phyloP scores from a whole-genome alignment of 2,888 invertebrate genomes.

The Epinotia bilunana region DNA sequence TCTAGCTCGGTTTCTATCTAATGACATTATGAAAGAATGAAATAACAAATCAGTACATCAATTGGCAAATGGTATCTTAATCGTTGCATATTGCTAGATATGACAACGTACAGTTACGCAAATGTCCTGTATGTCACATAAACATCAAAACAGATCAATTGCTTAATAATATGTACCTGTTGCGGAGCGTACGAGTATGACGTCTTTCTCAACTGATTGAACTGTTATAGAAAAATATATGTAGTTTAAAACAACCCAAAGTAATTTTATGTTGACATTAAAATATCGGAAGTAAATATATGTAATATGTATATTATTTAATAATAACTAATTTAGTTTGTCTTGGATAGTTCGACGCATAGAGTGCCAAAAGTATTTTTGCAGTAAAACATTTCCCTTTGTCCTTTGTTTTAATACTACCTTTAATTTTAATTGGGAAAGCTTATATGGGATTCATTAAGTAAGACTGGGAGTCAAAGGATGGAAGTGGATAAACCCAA shows the following conservation, averaged over 20 bases:
- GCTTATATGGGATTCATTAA: neutral
- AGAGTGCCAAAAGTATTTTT: no score
- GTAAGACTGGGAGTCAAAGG: neutral
- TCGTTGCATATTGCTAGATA: neutral
- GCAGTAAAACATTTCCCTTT: no score
- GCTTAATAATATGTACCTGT: conserved; percentile 34
- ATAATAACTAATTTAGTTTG: no score
- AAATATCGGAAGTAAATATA: no score
- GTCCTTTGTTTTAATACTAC: no score
- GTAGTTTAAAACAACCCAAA: conserved; percentile 26
- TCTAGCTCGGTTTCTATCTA: no score
- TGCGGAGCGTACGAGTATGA: conserved; percentile 35
- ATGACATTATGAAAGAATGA: no score
- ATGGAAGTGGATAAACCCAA: neutral
- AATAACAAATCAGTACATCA: no score
- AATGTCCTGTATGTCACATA: neutral
- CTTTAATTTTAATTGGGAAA: neutral
- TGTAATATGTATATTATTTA: no score
- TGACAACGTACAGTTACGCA: neutral
- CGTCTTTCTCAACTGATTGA: conserved; percentile 41
- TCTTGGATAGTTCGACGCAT: no score
- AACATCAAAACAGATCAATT: conserved; percentile 37
- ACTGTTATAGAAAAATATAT: conserved; percentile 43
- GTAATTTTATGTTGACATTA: neutral
- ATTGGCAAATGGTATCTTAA: neutral